These are phyloP conservation scores for Odocoileus hemionus DNA, from an alignment of 2,113 vertebrate species.

Conservation along the genomic window DNA sequence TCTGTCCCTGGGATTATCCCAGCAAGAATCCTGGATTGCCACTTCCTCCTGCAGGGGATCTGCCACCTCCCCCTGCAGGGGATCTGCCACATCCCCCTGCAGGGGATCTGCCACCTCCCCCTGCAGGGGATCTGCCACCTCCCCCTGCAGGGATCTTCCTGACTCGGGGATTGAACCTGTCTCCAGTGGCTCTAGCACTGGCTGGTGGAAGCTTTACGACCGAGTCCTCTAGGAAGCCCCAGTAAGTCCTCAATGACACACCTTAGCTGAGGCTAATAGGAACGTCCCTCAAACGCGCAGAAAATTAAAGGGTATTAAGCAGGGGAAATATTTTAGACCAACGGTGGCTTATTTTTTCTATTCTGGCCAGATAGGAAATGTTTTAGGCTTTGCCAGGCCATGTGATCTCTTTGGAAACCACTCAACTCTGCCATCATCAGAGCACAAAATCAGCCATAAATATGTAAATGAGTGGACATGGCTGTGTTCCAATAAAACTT, in stretches of 20 bases:
- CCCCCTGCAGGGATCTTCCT: background rate
- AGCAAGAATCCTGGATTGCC: background rate
- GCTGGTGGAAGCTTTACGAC: background rate
- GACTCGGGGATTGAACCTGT: background rate
- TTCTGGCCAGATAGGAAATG: background rate
- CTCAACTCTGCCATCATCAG: background rate
- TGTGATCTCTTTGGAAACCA: background rate
- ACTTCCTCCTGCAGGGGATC: background rate
- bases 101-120: too few species aligned
- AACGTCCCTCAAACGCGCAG: background rate
- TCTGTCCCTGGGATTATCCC: background rate
- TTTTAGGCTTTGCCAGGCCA: background rate
- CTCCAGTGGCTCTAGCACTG: background rate
- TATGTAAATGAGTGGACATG: background rate
- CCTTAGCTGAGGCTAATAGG: background rate
- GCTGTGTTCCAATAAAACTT: slow-evolving; percentile 17
- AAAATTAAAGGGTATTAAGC: background rate
- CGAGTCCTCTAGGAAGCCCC: background rate
- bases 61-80: background rate
- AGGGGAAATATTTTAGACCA: background rate
- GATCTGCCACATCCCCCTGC: too few species aligned
- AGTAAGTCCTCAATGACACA: background rate
- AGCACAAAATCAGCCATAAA: background rate
- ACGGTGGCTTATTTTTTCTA: background rate
- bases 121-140: background rate